Conservation (phyloP, 1,140 invertebrate species). For the Liolophura sinensis region DNA sequence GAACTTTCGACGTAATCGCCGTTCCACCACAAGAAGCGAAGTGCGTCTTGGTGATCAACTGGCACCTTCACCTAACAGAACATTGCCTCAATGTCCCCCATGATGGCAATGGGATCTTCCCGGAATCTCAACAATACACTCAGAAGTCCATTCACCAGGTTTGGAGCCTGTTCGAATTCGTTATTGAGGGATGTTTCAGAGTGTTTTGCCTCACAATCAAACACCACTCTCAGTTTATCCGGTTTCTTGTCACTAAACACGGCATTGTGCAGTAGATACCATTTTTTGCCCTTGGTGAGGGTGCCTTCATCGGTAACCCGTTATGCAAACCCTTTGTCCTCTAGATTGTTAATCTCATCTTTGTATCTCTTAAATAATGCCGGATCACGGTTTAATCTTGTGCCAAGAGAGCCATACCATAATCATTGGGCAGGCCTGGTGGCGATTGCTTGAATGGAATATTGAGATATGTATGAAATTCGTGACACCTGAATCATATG, state of each 20-base stretch:
- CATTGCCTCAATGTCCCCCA: constrained; percentile 33
- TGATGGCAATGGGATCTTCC: constrained; percentile 21
- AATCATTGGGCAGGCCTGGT: too few relatives aligned
- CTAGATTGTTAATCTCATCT: too few relatives aligned
- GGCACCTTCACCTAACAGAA: constrained; percentile 22
- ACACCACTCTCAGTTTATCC: constrained; percentile 24
- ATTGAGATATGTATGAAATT: too few relatives aligned
- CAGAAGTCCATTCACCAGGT: constrained; percentile 23
- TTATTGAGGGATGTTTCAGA: constrained; percentile 11
- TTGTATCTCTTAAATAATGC: too few relatives aligned
- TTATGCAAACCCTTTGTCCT: too few relatives aligned
- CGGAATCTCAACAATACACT: constrained; percentile 27
- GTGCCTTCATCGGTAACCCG: too few relatives aligned
- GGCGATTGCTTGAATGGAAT: too few relatives aligned
- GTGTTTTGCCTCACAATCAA: constrained; percentile 13
- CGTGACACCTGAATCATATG: too few relatives aligned
- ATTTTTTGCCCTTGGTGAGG: constrained; percentile 4
- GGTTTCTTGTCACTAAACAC: constrained; percentile 23
- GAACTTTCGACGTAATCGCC: constrained; percentile 11
- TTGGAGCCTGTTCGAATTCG: constrained; percentile 26
- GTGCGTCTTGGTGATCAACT: constrained; percentile 11
- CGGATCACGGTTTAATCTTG: too few relatives aligned
- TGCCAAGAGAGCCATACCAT: too few relatives aligned
- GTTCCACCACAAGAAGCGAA: constrained; percentile 25
- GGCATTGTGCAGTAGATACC: constrained; percentile 25